Conservation (phyloP, 2,888 invertebrate genomes). For the Lycocerus yunnanus region DNA sequence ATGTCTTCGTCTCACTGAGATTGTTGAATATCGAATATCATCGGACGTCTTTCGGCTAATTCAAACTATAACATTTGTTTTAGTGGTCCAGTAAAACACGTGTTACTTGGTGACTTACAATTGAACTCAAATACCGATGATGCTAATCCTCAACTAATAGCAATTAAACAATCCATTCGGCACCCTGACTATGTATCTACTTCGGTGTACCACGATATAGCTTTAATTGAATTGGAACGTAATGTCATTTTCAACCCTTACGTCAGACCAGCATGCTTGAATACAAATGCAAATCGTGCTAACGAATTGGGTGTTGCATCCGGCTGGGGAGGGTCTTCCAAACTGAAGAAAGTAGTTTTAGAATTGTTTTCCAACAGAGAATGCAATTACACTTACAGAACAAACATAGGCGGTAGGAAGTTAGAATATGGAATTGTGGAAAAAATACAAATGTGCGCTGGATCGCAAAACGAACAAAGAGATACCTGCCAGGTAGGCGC, state of each 20-base stretch:
- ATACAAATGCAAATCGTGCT: constrained; percentile 17
- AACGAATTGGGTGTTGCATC: neutral
- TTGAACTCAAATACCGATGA: constrained; percentile 47
- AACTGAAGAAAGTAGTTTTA: constrained; percentile 57
- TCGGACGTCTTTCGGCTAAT: no score
- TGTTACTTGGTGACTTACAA: constrained; percentile 56
- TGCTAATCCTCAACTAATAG: constrained; percentile 46
- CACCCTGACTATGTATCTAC: constrained; percentile 54
- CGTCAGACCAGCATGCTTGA: constrained; percentile 57
- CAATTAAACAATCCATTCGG: constrained; percentile 42
- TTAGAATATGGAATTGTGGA: constrained; percentile 54
- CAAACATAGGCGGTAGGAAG: constrained; percentile 16
- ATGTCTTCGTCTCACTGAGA: no score
- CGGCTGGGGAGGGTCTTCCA: constrained; percentile 60
- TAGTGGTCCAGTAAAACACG: constrained; percentile 53
- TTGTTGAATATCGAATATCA: no score
- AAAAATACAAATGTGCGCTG: constrained; percentile 59
- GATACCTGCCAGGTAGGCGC: constrained; percentile 57
- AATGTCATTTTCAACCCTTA: constrained; percentile 49
- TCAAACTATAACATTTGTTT: neutral
- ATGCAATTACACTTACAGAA: constrained; percentile 44
- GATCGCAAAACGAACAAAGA: constrained; percentile 48
- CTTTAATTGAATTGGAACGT: constrained; percentile 53
- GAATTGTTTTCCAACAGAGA: constrained; percentile 40
- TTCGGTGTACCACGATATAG: constrained; percentile 58